Conservation (phyloP, 2,113 vertebrate genomes). For the Hemibagrus wyckioides region DNA sequence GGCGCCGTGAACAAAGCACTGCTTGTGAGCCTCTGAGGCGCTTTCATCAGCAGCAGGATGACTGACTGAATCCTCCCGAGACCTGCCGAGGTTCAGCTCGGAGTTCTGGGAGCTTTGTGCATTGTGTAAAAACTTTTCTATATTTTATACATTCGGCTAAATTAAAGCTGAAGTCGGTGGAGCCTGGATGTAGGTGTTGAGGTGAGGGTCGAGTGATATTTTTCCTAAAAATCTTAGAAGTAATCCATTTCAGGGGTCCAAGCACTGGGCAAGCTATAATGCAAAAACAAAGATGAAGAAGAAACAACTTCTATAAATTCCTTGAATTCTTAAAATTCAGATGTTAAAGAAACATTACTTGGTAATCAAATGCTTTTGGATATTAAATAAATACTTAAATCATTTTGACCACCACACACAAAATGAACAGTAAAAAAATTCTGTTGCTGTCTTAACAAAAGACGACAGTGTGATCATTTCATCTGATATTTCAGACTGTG, state of each 20-base stretch:
- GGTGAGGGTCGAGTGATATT: background rate
- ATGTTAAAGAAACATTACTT: background rate
- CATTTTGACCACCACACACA: too few relatives aligned
- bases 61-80: slow-evolving; percentile 7
- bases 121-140: background rate
- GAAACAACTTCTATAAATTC: too few relatives aligned
- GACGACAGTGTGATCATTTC: too few relatives aligned
- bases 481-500: too few relatives aligned
- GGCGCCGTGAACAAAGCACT: slow-evolving; percentile 34
- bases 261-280: background rate
- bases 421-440: too few relatives aligned
- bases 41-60: slow-evolving; percentile 33
- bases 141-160: background rate
- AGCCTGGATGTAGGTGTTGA: background rate
- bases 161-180: background rate
- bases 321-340: background rate
- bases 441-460: too few relatives aligned
- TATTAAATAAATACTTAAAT: too few relatives aligned
- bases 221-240: background rate
- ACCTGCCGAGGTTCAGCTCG: background rate
- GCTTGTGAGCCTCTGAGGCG: slow-evolving; percentile 28
- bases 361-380: background rate
- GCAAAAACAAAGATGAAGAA: background rate
- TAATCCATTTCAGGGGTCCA: background rate
- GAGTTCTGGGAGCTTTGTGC: background rate